Base-by-base conservation (phyloP, 2,113 vertebrate species). In the Anhinga rufa region DNA sequence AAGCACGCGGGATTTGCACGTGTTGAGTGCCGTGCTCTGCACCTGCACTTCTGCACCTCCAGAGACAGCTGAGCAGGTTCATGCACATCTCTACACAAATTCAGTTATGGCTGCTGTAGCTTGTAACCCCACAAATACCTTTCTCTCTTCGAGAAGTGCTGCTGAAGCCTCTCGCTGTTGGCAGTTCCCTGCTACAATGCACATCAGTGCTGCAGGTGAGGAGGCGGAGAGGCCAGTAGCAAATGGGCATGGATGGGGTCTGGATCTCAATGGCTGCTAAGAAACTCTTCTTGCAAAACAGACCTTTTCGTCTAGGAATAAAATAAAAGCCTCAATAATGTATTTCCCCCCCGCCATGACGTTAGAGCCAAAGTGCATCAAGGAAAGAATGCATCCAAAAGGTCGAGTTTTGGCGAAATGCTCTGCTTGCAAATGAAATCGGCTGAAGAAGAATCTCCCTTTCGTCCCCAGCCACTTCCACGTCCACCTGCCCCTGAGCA, bases 61-160 rank as follows among this genome's bases (percentile, higher is more conserved):
- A 6, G 55, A 40, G 51, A 7, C 32, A 32, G 26, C 6, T 4
- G 1, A 29, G n/a, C 65, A 26, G 49, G 1, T 29, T 18, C 14
- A 21, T 2, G 1, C 31, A 1, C 6, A 0, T 3, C 1, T 7
- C 14, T 32, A 26, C 20, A 2, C 9, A 4, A 1, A 8, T 4
- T 6, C 81, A 17, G 11, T 4, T 8, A 4, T 1, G 0, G 10
- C 65, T 60, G 75, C 44, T 69, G 22, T 1, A 14, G 68, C 19
- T 46, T 11, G 0, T 10, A 24, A 14, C 25, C 25, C 42, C 40
- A 2, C 40, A 2, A 16, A 40, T 14, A 3, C 2, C 9, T 66
- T 29, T 20, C 19, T 46, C 19, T 29, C 10, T 3, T 29, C 2
- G 1, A 26, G 18, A 36, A 18, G 3, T 51, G 22, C 44, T 31